A percentile compares a stretch with the other conserved stretches of the same genome.
Evolutionary conservation across 1,140 invertebrate species (phyloP).

Genomic region (Penaeus indicus): DNA sequence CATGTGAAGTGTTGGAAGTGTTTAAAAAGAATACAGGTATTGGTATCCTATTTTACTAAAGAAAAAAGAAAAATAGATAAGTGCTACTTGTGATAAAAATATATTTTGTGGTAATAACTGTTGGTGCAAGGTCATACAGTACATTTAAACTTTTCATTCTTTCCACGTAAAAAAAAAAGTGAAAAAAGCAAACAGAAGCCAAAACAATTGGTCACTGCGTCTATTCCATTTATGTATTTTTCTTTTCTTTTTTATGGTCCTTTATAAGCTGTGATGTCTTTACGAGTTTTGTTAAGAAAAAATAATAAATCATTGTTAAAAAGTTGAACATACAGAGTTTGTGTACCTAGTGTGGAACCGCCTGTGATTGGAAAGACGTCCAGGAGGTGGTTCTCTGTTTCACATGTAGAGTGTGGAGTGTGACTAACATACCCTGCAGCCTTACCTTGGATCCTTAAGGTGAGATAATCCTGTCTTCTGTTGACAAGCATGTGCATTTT

Average conservation of each 20-base stretch:
- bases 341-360: conserved; percentile 2
- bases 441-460: conserved; percentile 28
- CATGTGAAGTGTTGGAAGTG: conserved; percentile 23
- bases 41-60: not conserved
- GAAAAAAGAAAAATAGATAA: not conserved
- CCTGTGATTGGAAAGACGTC: not conserved
- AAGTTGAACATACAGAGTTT: conserved; percentile 19
- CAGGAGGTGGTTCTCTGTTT: not conserved
- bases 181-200: not conserved
- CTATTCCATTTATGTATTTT: conserved; percentile 39
- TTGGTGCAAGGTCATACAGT: not conserved
- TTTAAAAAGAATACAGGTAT: conserved; percentile 2
- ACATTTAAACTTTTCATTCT: too few relatives aligned
- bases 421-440: conserved; percentile 39
- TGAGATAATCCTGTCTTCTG: conserved; percentile 22
- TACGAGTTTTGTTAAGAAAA: conserved; percentile 48
- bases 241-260: conserved; percentile 1
- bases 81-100: not conserved
- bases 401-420: conserved; percentile 31
- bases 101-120: not conserved
- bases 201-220: conserved; percentile 35
- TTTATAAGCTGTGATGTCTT: conserved; percentile 36
- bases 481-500: conserved; percentile 15
- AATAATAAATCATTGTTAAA: conserved; percentile 50
- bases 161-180: not conserved